Base-by-base conservation (phyloP, 1,140 invertebrate species). In the Calycopis cecrops region DNA sequence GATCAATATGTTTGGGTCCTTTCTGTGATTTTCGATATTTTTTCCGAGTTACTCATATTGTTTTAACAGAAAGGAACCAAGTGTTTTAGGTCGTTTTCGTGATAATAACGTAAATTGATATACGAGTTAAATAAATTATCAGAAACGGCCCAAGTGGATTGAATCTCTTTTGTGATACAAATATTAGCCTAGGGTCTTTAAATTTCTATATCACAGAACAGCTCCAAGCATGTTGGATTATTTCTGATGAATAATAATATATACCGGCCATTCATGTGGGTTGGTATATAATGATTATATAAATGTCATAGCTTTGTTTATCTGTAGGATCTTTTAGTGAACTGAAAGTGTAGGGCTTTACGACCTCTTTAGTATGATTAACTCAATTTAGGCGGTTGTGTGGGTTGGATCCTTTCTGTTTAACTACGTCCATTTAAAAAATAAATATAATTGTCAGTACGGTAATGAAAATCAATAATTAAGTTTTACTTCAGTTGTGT, bases 41-140 rank as follows among this genome's bases (percentile, higher is more conserved):
- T 18, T 51, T 51, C 49, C 16, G 14, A 51, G 49, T 51, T 51
- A 51, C 21, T 51, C 34, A 35, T 51, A 51, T 33, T 37, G 35
- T n/a, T 35, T 51, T 51, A 51, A 51, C 49, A 51, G 49, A 51
- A 51, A 51, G 49, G 49, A 34, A 35, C 49, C 49, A 51, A 51
- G 49, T 51, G 33, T 9, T 51, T 51, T 51, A 51, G 21, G 34
- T 51, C 49, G 34, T 37, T 51, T 51, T 51, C 34, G 49, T 51
- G 49, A 37, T 37, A 35, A 4, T 51, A 10, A 51, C n/a, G 33
- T 16, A 37, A 37, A 50, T 35, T 52, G 35, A 52, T 37, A 37
- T 21, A 35, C 49, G 49, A 52, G 33, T 52, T 37, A 38, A 52
- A 34, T 52, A 35, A 52, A 52, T 37, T 51, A 4, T 12, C 16